phyloP scores from a whole-genome alignment of 92 coral and sea anemone genomes.

The Heteractis magnifica region DNA sequence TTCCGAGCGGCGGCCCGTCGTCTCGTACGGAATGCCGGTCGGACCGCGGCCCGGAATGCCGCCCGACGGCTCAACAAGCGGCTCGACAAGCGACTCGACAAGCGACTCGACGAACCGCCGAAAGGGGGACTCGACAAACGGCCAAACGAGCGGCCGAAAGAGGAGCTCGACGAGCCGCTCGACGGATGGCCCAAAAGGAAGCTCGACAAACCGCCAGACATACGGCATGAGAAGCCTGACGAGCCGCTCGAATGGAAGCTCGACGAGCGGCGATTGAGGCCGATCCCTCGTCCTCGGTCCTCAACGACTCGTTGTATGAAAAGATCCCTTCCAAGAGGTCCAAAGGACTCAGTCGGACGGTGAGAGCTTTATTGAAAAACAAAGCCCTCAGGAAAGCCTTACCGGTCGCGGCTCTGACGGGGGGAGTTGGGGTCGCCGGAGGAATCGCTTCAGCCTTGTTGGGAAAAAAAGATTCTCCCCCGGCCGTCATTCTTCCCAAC shows the following conservation, averaged over 20 bases:
- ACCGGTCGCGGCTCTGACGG: not conserved
- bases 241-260: not conserved
- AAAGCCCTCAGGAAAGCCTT: not conserved
- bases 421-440: not conserved
- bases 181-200: not conserved
- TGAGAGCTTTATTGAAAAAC: not conserved
- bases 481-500: too few relatives aligned
- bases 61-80: too few relatives aligned
- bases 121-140: not conserved
- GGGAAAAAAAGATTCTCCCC: not conserved
- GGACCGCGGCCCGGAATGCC: too few relatives aligned
- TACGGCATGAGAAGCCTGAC: not conserved
- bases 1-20: not conserved
- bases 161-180: not conserved
- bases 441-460: not conserved
- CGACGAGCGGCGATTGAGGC: not conserved
- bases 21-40: too few relatives aligned
- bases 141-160: not conserved
- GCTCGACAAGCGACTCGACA: too few relatives aligned
- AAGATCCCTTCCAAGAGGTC: not conserved
- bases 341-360: not conserved
- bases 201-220: too few relatives aligned
- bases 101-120: not conserved
- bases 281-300: not conserved
- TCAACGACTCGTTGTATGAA: not conserved